Conservation (phyloP, 2,888 invertebrate genomes). For the Agapetus fuscipes region DNA sequence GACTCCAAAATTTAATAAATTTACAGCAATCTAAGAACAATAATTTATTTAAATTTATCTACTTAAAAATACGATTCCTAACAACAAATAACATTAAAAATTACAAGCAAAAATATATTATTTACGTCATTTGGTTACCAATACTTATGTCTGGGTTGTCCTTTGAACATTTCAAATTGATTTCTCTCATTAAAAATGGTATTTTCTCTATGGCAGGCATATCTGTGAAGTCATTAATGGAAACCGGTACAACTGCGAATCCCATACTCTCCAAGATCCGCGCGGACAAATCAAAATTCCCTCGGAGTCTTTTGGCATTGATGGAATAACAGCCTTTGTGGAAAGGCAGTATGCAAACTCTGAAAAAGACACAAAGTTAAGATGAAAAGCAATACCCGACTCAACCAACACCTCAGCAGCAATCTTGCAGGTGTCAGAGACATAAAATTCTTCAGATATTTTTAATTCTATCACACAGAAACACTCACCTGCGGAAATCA, state of each 20-base stretch:
- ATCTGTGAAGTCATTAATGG: conserved; percentile 41
- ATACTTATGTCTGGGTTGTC: background rate
- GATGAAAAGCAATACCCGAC: too few species aligned
- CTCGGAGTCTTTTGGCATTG: conserved; percentile 48
- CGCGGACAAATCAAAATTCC: conserved; percentile 40
- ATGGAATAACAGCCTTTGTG: conserved; percentile 44
- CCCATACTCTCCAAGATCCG: conserved; percentile 48
- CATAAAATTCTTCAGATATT: too few species aligned
- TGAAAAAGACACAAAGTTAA: conserved; percentile 30
- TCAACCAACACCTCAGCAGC: too few species aligned
- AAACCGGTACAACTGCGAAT: conserved; percentile 46
- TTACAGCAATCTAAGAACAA: too few species aligned
- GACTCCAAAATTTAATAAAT: too few species aligned
- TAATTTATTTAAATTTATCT: too few species aligned
- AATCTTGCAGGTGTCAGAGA: too few species aligned
- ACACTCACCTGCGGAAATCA: too few species aligned
- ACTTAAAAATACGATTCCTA: too few species aligned
- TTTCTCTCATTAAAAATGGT: conserved; percentile 51
- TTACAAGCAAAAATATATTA: too few species aligned
- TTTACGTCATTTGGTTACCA: background rate
- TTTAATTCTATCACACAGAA: too few species aligned
- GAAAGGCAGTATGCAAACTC: conserved; percentile 48
- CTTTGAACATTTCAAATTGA: conserved; percentile 6
- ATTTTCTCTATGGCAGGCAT: conserved; percentile 50
- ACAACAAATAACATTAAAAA: too few species aligned